Conservation (phyloP, 2,113 vertebrate species). For the Centropristis striata region DNA sequence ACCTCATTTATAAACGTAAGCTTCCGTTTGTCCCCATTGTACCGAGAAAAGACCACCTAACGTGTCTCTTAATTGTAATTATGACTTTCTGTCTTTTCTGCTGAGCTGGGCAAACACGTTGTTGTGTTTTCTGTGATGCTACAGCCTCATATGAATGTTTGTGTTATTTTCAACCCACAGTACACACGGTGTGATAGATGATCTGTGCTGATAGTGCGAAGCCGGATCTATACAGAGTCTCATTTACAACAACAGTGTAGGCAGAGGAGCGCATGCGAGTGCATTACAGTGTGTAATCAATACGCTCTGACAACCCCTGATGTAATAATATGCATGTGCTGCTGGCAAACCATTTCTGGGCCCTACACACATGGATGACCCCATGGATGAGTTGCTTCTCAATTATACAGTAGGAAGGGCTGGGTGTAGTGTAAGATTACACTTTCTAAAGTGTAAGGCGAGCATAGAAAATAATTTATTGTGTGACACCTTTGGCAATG, state of each 20-base stretch:
- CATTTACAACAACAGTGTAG: slow-evolving; percentile 76
- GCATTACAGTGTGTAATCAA: slow-evolving; percentile 80
- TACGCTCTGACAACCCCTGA: slow-evolving; percentile 74
- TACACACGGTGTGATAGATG: slow-evolving; percentile 65
- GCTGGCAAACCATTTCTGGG: slow-evolving; percentile 66
- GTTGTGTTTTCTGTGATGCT: slow-evolving; percentile 15
- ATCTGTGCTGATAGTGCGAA: slow-evolving; percentile 64
- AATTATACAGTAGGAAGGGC: slow-evolving; percentile 55
- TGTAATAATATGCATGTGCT: slow-evolving; percentile 80
- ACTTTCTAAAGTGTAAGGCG: slow-evolving; percentile 3
- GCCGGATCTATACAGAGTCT: slow-evolving; percentile 69
- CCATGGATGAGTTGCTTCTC: slow-evolving; percentile 68
- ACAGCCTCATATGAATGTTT: slow-evolving; percentile 18
- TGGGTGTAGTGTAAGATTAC: slow-evolving; percentile 4
- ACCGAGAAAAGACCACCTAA: slow-evolving; percentile 27
- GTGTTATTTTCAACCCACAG: slow-evolving; percentile 7
- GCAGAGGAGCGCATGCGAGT: slow-evolving; percentile 70
- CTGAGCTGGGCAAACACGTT: slow-evolving; percentile 9
- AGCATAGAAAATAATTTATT: slow-evolving; percentile 34
- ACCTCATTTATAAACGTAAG: slow-evolving; percentile 26
- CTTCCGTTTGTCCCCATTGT: slow-evolving; percentile 17
- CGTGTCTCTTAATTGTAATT: slow-evolving; percentile 29
- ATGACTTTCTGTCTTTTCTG: slow-evolving; percentile 10
- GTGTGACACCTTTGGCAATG: slow-evolving; percentile 12
- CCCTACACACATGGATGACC: slow-evolving; percentile 69